These are phyloP conservation scores for Oasisia sp. DNA, from an alignment of 2,888 invertebrate genomes.

Conservation along the genomic window DNA sequence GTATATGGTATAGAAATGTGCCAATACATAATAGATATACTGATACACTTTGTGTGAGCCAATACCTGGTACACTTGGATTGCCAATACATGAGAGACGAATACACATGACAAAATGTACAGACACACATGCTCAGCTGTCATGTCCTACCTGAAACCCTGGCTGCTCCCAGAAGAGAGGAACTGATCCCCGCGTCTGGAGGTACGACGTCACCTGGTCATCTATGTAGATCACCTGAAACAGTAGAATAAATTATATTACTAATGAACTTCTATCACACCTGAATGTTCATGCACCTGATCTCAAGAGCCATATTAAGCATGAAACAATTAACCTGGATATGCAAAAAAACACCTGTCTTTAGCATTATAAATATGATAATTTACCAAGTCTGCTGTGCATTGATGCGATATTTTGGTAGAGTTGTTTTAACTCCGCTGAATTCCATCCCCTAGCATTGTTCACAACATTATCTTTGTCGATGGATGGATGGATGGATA, in stretches of 20 bases:
- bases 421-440: too few species aligned
- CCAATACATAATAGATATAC: too few species aligned
- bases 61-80: background rate
- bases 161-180: constrained; percentile 99
- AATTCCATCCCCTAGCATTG: too few species aligned
- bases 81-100: too few species aligned
- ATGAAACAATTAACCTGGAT: too few species aligned
- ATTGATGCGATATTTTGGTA: background rate
- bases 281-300: too few species aligned
- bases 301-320: too few species aligned
- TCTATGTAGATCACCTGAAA: constrained; percentile 78
- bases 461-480: too few species aligned
- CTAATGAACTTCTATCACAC: too few species aligned
- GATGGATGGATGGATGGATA: too few species aligned
- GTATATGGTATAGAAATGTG: background rate
- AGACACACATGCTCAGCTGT: background rate
- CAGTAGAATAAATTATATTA: constrained; percentile 13
- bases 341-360: background rate
- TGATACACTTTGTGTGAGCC: background rate
- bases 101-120: background rate
- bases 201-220: constrained; percentile 77
- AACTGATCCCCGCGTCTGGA: constrained; percentile 93
- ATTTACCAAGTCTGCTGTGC: background rate
- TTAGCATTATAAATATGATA: background rate
- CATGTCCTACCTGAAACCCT: constrained; percentile 80